phyloP scores from a whole-genome alignment of 1,140 invertebrate species.

The Antheraea pernyi region DNA sequence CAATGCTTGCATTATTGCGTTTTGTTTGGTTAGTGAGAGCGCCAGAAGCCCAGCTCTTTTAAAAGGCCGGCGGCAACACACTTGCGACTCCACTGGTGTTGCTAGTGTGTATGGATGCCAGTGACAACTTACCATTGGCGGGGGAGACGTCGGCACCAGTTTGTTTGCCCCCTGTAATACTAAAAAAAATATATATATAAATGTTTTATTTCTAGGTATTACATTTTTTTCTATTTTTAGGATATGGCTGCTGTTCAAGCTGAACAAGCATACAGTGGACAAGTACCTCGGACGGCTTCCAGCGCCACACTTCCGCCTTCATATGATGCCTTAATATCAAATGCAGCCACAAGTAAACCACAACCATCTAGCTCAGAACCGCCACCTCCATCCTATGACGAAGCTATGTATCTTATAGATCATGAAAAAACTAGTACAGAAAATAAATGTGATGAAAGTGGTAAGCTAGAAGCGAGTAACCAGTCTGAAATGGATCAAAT shows the following conservation, averaged over 20 bases:
- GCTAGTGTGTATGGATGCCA: too few relatives aligned
- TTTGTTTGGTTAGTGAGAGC: too few relatives aligned
- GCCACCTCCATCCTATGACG: slow-evolving; percentile 81
- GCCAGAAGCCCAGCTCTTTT: too few relatives aligned
- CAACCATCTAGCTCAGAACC: slow-evolving; percentile 72
- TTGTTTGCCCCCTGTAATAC: too few relatives aligned
- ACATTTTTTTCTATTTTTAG: slow-evolving; percentile 45
- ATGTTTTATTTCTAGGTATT: too few relatives aligned
- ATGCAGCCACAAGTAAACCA: slow-evolving; percentile 57
- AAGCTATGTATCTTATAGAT: slow-evolving; percentile 80
- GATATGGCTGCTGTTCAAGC: slow-evolving; percentile 78
- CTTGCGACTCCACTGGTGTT: too few relatives aligned
- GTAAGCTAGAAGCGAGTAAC: slow-evolving; percentile 62
- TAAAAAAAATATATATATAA: too few relatives aligned
- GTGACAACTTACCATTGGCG: too few relatives aligned
- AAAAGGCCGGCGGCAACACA: too few relatives aligned
- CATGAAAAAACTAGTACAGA: slow-evolving; percentile 68
- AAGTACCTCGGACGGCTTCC: slow-evolving; percentile 76
- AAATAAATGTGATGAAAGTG: slow-evolving; percentile 48
- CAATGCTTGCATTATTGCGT: too few relatives aligned
- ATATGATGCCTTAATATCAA: slow-evolving; percentile 79
- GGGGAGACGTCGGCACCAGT: too few relatives aligned
- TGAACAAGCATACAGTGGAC: slow-evolving; percentile 67
- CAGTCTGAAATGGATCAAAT: slow-evolving; percentile 47
- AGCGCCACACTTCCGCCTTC: slow-evolving; percentile 80